Base-by-base conservation (phyloP, 2,797 vertebrate genomes). In the Acrossocheilus wenchowensis region DNA sequence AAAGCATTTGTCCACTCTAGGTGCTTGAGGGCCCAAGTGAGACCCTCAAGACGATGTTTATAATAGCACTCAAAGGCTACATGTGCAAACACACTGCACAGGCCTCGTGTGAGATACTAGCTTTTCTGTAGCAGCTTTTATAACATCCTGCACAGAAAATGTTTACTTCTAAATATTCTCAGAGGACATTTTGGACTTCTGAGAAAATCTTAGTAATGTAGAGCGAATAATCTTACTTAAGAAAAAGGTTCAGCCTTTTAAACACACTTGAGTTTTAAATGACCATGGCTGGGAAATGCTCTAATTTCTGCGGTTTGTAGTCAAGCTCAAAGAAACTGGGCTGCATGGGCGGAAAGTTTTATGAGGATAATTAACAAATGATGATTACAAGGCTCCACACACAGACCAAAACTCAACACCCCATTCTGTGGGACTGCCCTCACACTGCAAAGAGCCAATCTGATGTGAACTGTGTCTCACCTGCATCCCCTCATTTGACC, bases 331-430 rank as follows among this genome's bases (percentile, higher is more conserved):
- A 83, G 87, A 73, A 84, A 83, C 39, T 68, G 10, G 82, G n/a
- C 82, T 78, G 79, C 71, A 66, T 73, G 74, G 48, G 87, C 6
- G 14, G 79, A 89, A 86, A 73, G 26, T 74, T 87, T 87, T 87
- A 85, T 89, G 81, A 86, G 83, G 74, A 84, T 87, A 88, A 88
- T 90, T 90, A 89, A 90, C 54, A 81, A 88, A 60, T 77, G 77
- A 74, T 87, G 86, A 89, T 87, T 87, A 52, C 74, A 82, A 83
- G 48, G 50, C 52, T 72, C 30, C 81, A 79, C 69, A 82, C 81
- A 41, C 71, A 45, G 68, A 78, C 23, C 34, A 71, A 64, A 30
- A 64, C 36, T 84, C 78, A 74, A 86, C 34, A 79, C 83, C 75
- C 39, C 66, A 17, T 84, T 84, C 83, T 52, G 60, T 14, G 34